These are phyloP conservation scores for Sarcophaga peregrina DNA, from an alignment of 1,140 invertebrate genomes.

Conservation along the genomic window DNA sequence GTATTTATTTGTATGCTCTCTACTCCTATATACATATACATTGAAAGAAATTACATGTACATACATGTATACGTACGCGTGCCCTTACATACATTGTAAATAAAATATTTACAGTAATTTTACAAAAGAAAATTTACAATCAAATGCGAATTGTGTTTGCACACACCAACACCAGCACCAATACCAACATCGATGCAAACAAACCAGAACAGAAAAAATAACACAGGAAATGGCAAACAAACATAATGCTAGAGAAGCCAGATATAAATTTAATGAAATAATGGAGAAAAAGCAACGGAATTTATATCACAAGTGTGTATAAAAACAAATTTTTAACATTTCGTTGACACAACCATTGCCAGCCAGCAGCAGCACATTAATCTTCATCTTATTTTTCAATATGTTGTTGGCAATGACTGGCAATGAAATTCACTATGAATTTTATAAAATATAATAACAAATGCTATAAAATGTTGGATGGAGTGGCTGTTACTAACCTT, in stretches of 20 bases:
- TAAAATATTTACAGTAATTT: conserved; percentile 20
- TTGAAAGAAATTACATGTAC: background rate
- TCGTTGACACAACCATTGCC: background rate
- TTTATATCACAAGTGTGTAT: conserved; percentile 23
- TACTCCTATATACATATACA: conserved; percentile 1
- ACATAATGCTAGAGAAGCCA: no score
- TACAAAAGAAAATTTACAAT: background rate
- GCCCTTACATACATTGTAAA: background rate
- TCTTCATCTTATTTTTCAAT: conserved; percentile 38
- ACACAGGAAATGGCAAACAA: background rate
- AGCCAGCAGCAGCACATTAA: conserved; percentile 17
- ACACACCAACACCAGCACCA: background rate
- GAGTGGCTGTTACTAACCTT: background rate
- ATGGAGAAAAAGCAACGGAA: background rate
- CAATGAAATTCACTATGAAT: conserved; percentile 20
- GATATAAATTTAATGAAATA: background rate
- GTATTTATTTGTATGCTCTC: conserved; percentile 10
- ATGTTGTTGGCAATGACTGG: background rate
- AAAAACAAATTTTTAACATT: background rate
- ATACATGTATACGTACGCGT: background rate
- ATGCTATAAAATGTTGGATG: background rate
- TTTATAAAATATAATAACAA: no score
- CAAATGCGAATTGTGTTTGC: conserved; percentile 26
- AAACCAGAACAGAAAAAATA: background rate
- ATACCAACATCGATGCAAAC: background rate